Percentiles rank a stretch among this genome's conserved stretches.
Conservation (phyloP, 2,888 invertebrate species). For the Epinotia ramella region DNA sequence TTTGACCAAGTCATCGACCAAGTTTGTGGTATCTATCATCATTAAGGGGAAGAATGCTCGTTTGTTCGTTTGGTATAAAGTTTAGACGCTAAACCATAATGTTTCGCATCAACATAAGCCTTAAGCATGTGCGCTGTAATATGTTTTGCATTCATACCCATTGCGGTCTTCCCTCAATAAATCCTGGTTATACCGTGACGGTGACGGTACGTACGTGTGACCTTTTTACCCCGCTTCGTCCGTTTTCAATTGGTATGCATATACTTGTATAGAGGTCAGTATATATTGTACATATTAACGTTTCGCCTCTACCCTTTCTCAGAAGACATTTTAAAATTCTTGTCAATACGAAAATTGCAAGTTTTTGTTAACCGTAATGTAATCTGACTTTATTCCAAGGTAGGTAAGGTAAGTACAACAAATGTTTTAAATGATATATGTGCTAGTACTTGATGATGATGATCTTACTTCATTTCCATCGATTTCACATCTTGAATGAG, state of each 20-base stretch:
- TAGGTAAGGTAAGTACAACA: too few species aligned
- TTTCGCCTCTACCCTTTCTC: background rate
- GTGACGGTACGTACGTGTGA: slow-evolving; percentile 3
- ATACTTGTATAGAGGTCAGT: background rate
- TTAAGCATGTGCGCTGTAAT: background rate
- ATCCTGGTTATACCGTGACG: slow-evolving; percentile 17
- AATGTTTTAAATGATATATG: too few species aligned
- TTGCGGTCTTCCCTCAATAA: slow-evolving; percentile 9
- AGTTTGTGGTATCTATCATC: background rate
- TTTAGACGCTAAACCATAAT: background rate
- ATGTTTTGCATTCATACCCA: background rate
- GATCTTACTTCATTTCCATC: too few species aligned
- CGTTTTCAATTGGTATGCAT: background rate
- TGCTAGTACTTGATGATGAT: too few species aligned
- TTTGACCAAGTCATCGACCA: background rate
- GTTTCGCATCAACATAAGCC: slow-evolving; percentile 2
- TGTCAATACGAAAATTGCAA: background rate
- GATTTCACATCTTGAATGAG: too few species aligned
- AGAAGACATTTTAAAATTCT: background rate
- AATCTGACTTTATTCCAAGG: background rate
- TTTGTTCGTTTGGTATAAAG: background rate
- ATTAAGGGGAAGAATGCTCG: background rate
- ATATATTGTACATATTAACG: background rate
- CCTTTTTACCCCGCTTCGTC: background rate
- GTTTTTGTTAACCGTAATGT: background rate